Percentiles rank a stretch among this genome's conserved stretches.
These are phyloP conservation scores for Sycon ciliatum DNA, from an alignment of 37 sponge, comb jelly and placozoan species.

Conservation along the genomic window DNA sequence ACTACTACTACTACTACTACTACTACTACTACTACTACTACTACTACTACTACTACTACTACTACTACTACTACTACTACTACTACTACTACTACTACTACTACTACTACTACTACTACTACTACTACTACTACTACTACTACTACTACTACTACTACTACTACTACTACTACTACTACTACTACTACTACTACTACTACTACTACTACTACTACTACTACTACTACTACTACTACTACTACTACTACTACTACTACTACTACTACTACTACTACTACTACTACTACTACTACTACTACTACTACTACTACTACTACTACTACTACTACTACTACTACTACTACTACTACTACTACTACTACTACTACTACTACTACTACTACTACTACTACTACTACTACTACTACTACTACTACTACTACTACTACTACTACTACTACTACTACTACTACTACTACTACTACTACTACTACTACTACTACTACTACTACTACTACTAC, in stretches of 20 bases:
- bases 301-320: constrained; percentile 8
- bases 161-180: constrained; percentile 8
- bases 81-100: constrained; percentile 6
- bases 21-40: constrained; percentile 6
- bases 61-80: constrained; percentile 8
- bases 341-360: constrained; percentile 8
- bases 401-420: constrained; percentile 8
- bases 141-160: constrained; percentile 6
- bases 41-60: constrained; percentile 8
- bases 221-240: constrained; percentile 8
- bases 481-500: constrained; percentile 8
- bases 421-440: constrained; percentile 8
- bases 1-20: constrained; percentile 8
- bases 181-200: constrained; percentile 8
- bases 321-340: constrained; percentile 6
- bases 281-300: constrained; percentile 8
- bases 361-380: constrained; percentile 8
- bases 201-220: constrained; percentile 6
- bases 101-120: constrained; percentile 8
- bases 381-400: constrained; percentile 6
- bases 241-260: constrained; percentile 8
- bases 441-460: constrained; percentile 6
- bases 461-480: constrained; percentile 8
- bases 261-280: constrained; percentile 6
- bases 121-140: constrained; percentile 8